Base-by-base conservation (phyloP, 2,113 vertebrate species). In the Ctenomys sociabilis region DNA sequence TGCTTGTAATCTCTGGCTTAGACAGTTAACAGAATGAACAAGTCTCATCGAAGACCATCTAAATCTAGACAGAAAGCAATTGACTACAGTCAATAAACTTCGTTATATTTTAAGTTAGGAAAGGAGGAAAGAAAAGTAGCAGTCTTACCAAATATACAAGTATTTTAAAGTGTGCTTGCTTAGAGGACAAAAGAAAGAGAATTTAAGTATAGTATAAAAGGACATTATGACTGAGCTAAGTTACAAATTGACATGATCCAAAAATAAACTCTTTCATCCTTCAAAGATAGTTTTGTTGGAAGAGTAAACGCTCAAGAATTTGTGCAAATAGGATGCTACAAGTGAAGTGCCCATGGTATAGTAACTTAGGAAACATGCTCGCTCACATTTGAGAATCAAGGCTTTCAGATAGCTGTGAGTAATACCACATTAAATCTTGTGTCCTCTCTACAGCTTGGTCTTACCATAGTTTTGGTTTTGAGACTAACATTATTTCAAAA, bases 401-500 rank as follows among this genome's bases (percentile, higher is more conserved):
- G 12, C 66, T 32, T 63, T 19, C 57, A 54, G 14, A 43, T 3
- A 70, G 22, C 35, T 35, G 19, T 35, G 14, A 35, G 5, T 5
- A 6, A 35, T 3, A 21, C 2, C 52, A 90, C 14, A 8, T 92
- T 70, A 63, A 26, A 57, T 1, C 5, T 10, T 5, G 5, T 3
- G 4, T 10, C 61, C 40, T 49, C 0, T 3, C 2, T 19, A 5
- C 13, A 24, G 59, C 28, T 11, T 57, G 6, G 14, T 7, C 2
- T 82, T 11, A 43, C 4, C 30, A 22, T 54, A 13, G 59, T 43
- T 35, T 13, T 82, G 16, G 9, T 81, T 59, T n/a, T 70, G n/a
- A 13, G 17, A 28, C n/a, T 80, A 30, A 21, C 0, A 13, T 43
- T 73, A 10, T 40, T 83, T 94, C 45, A 78, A 24, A 87, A 73